Conservation (phyloP, 2,888 invertebrate genomes). For the Trachelus iudaicus region DNA sequence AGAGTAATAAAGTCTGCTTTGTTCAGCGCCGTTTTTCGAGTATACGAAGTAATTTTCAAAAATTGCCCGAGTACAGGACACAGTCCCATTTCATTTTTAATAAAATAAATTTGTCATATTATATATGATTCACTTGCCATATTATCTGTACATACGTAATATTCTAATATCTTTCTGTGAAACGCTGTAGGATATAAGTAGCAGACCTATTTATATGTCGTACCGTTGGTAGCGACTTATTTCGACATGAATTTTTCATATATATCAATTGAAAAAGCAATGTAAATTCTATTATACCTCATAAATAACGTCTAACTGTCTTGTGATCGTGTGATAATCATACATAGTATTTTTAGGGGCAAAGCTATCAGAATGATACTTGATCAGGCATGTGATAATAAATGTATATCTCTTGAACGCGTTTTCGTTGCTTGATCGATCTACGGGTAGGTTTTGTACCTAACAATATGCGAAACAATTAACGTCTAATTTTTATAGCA, state of each 20-base stretch:
- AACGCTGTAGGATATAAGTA: background rate
- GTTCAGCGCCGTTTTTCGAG: background rate
- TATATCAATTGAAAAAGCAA: constrained; percentile 43
- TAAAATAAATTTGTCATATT: background rate
- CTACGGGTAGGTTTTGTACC: constrained; percentile 29
- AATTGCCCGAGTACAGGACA: background rate
- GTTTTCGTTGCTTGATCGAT: constrained; percentile 8
- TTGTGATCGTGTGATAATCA: constrained; percentile 46
- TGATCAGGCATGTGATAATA: constrained; percentile 30
- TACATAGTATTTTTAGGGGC: constrained; percentile 38
- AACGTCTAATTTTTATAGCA: background rate
- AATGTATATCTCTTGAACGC: constrained; percentile 14
- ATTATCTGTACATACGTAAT: background rate
- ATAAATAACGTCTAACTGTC: constrained; percentile 10
- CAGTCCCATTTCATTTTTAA: background rate
- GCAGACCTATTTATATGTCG: constrained; percentile 6
- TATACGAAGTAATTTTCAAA: background rate
- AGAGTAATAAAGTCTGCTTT: background rate
- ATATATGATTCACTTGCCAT: background rate
- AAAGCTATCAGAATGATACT: constrained; percentile 12
- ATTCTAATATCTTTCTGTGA: background rate
- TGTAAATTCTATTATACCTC: constrained; percentile 30
- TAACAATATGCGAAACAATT: constrained; percentile 13
- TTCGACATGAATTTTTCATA: constrained; percentile 19
- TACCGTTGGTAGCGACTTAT: background rate